Conservation (phyloP, 2,797 vertebrate species). For the Gastrophryne carolinensis region DNA sequence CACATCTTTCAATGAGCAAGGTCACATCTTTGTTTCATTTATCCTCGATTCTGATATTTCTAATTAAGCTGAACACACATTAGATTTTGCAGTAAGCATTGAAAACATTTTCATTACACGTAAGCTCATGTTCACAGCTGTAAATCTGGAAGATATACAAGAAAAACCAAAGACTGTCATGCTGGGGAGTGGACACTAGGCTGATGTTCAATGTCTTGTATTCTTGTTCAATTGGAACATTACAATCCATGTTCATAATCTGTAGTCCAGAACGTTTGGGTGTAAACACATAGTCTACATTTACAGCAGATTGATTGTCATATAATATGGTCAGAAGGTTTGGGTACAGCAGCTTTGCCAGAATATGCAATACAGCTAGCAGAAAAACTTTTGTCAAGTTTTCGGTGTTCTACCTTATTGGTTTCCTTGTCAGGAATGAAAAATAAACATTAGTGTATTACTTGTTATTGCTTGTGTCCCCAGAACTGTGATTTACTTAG, state of each 20-base stretch:
- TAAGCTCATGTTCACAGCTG: neutral
- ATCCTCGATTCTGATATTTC: neutral
- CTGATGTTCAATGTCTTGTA: neutral
- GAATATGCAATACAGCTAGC: no score
- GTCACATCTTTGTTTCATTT: slow-evolving; percentile 16
- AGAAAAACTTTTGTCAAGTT: no score
- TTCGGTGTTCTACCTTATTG: no score
- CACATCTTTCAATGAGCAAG: neutral
- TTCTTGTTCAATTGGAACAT: neutral
- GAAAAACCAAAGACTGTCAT: neutral
- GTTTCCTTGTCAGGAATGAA: no score
- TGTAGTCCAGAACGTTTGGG: neutral
- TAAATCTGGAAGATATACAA: neutral
- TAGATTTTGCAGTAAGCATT: neutral
- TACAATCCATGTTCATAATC: neutral
- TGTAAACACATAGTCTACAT: neutral
- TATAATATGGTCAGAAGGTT: no score
- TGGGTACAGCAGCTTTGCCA: no score
- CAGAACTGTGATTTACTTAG: no score
- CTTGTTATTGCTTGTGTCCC: no score
- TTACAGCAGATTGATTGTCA: neutral
- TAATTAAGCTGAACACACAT: slow-evolving; percentile 7
- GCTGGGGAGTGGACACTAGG: neutral
- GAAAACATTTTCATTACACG: neutral
- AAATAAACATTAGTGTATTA: no score